Base-by-base conservation (phyloP, 2,888 invertebrate genomes). In the Volucella bombylans region DNA sequence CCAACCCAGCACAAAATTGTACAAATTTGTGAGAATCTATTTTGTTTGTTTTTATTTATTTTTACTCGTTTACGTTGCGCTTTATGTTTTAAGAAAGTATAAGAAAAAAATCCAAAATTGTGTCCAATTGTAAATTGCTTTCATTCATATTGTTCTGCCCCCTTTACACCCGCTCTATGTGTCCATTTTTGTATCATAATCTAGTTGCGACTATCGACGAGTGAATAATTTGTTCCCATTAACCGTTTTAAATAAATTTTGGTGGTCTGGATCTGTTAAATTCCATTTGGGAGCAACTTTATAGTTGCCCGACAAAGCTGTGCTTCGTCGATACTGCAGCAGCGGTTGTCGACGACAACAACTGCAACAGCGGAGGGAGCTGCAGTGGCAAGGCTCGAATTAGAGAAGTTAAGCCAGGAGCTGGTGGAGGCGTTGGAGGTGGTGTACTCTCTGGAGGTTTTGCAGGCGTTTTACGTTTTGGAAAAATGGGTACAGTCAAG, bases 251-350 rank as follows among this genome's bases (percentile, higher is more conserved):
- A 76, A 71, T 49, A 50, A 68, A 83, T 76, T 47, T 76, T 80
- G 82, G 79, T 87, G 87, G 86, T 91, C 91, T 91, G 91, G 91
- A 91, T 90, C 90, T 91, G 88, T 89, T 91, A 88, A 90, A 89
- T 88, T 90, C 89, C 87, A 86, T 91, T 82, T 90, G 89, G 89
- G 91, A 90, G 91, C 91, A 91, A 91, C 91, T 91, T 83, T 90
- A 90, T 88, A 91, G 91, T 91, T 91, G 91, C 91, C 91, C 91
- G 86, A 90, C 91, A 88, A 91, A 90, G 87, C 88, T 91, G 86
- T 91, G 90, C 86, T 90, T 90, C 87, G 89, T 90, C 90, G 90
- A 88, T 80, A 87, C 88, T 83, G 87, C 87, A 72, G 87, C 87
- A 87, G 87, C 90, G 88, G 90, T 90, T 64, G 76, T 72, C 52